phyloP scores from a whole-genome alignment of 2,888 invertebrate genomes.

The Acleris literana region DNA sequence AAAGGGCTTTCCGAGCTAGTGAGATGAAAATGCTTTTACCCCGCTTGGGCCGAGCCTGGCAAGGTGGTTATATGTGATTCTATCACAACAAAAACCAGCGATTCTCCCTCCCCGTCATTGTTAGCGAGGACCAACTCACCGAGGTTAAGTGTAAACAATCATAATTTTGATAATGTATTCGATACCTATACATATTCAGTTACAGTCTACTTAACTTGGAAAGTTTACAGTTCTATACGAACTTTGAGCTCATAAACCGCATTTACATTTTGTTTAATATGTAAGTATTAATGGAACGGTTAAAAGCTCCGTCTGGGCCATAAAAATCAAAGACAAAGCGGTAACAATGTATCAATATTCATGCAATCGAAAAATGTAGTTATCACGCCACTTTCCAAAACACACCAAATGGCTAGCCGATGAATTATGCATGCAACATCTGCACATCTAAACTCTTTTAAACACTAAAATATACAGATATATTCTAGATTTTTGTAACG shows the following conservation, averaged over 20 bases:
- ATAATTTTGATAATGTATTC: too few relatives aligned
- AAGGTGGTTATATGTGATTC: too few relatives aligned
- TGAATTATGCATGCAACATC: conserved; percentile 27
- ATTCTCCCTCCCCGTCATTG: too few relatives aligned
- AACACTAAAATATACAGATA: conserved; percentile 7
- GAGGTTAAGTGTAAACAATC: too few relatives aligned
- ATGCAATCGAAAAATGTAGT: conserved; percentile 18
- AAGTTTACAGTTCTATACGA: conserved; percentile 6
- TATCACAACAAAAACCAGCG: too few relatives aligned
- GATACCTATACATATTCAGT: too few relatives aligned
- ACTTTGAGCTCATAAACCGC: conserved; percentile 15
- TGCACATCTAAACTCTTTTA: conserved; percentile 10
- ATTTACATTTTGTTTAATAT: conserved; percentile 17
- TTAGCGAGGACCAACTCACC: too few relatives aligned
- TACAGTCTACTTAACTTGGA: not conserved
- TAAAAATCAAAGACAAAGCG: conserved; percentile 18
- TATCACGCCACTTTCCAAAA: conserved; percentile 32
- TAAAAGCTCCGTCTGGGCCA: conserved; percentile 3
- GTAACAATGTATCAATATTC: conserved; percentile 22
- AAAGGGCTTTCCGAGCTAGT: too few relatives aligned
- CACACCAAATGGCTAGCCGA: conserved; percentile 4
- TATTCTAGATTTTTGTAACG: conserved; percentile 27
- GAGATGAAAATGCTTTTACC: too few relatives aligned
- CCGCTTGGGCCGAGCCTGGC: too few relatives aligned
- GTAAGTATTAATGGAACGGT: not conserved